Percentiles rank a stretch among this genome's conserved stretches.
Evolutionary conservation across 2,888 invertebrate genomes (phyloP).

Genomic region (Phoenoteleia sp.): DNA sequence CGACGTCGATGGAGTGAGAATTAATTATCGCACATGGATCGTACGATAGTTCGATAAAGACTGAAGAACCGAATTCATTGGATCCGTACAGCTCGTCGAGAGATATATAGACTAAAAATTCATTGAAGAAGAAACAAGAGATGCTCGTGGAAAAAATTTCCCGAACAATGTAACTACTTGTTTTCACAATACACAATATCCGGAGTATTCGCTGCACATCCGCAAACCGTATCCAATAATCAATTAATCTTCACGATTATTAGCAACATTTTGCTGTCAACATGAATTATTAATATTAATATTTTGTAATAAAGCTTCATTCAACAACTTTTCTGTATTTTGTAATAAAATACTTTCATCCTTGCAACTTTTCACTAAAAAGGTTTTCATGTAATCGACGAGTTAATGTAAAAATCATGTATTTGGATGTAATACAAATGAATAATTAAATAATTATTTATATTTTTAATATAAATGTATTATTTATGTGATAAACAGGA

Average conservation of each 20-base stretch:
- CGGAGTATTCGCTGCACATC: not conserved
- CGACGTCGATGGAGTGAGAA: conserved; percentile 22
- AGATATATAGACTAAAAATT: conserved; percentile 25
- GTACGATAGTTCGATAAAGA: conserved; percentile 27
- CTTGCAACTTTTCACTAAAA: too few species aligned
- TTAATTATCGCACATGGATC: conserved; percentile 37
- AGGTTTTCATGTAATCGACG: too few species aligned
- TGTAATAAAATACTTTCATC: too few species aligned
- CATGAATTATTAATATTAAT: too few species aligned
- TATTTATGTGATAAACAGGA: too few species aligned
- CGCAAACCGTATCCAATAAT: not conserved
- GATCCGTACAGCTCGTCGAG: conserved; percentile 13
- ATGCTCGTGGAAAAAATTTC: conserved; percentile 10
- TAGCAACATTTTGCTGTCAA: too few species aligned
- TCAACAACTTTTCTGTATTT: too few species aligned
- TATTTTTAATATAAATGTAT: too few species aligned
- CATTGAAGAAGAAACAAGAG: conserved; percentile 31
- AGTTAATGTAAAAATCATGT: too few species aligned
- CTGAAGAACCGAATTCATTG: conserved; percentile 37
- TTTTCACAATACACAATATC: conserved; percentile 13
- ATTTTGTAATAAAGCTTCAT: too few species aligned
- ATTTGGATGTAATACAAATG: too few species aligned
- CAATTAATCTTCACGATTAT: not conserved
- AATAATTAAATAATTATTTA: too few species aligned
- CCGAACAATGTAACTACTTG: conserved; percentile 22